Base-by-base conservation (phyloP, 2,888 invertebrate genomes). In the Chymomyza caudatula region DNA sequence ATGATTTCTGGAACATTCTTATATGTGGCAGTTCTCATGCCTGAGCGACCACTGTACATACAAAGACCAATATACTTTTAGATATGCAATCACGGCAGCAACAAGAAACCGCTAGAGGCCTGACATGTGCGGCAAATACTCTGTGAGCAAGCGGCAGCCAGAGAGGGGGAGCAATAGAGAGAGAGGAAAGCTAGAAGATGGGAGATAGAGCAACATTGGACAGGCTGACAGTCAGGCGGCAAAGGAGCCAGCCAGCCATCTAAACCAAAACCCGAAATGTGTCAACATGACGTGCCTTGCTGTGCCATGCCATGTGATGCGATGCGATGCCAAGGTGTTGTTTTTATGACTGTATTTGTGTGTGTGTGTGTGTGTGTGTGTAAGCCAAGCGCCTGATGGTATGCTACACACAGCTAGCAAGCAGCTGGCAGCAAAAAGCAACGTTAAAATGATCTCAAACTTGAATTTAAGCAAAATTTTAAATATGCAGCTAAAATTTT, bases 401-500 rank as follows among this genome's bases (percentile, higher is more conserved):
- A 51, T 51, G 51, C 51, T 51, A 51, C 51, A 51, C 4, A 13
- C 13, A 51, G 20, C 19, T 51, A 8, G 47, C 15, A 51, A 20
- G 22, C 13, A 51, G 20, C 19, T 51, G 20, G 47, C 15, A 29
- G 13, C 13, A 29, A 54, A 37, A 15, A 19, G 47, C 13, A 47
- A 17, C 17, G 13, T 47, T 47, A 47, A 19, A 19, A 47, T 6
- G 5, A 13, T 19, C 6, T 17, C 0, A 6, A 47, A n/a, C 47
- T 19, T 47, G 17, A 19, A 47, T 15, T 47, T 47, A 64, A 58
- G 57, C 63, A 58, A 63, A 73, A 84, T 73, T 84, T 85, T 74
- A 76, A 83, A 85, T 85, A 85, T 84, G 81, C 84, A 84, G 80
- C 78, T 69, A 76, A 68, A 78, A 68, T 67, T 77, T 65, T 53